These are phyloP conservation scores for Seriola rivoliana DNA, from an alignment of 2,113 vertebrate species.

Conservation along the genomic window DNA sequence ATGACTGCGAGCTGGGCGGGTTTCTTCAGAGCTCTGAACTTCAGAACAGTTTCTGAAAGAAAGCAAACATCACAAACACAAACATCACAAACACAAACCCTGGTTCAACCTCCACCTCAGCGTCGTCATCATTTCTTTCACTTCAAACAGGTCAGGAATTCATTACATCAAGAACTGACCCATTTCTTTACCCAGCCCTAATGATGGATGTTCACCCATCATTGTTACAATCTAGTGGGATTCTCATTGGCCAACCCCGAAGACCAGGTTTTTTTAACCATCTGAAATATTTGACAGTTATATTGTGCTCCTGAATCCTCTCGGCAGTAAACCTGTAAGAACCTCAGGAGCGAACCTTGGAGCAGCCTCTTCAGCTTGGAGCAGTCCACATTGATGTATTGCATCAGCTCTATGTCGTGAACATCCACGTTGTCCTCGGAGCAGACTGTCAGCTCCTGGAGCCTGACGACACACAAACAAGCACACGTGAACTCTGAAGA, in stretches of 20 bases:
- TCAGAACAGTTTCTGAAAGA: conserved; percentile 93
- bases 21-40: conserved; percentile 98
- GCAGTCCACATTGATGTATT: conserved; percentile 99
- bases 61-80: conserved; percentile 2
- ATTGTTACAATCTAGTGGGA: too few relatives aligned
- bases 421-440: conserved; percentile 99
- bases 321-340: not conserved
- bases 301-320: not conserved
- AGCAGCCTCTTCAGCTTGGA: conserved; percentile 95
- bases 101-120: not conserved
- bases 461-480: conserved; percentile 75
- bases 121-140: too few relatives aligned
- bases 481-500: not conserved
- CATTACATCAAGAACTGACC: not conserved
- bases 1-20: conserved; percentile 96
- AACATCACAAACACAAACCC: not conserved
- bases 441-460: conserved; percentile 97
- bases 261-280: too few relatives aligned
- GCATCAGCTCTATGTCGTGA: conserved; percentile 97
- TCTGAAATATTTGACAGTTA: not conserved
- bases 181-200: too few relatives aligned
- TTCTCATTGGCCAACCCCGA: too few relatives aligned
- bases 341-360: conserved; percentile 85
- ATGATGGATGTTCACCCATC: not conserved
- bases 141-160: too few relatives aligned